These are phyloP conservation scores for Poeciliopsis gracilis DNA, from an alignment of 2,797 vertebrate genomes.

Conservation along the genomic window DNA sequence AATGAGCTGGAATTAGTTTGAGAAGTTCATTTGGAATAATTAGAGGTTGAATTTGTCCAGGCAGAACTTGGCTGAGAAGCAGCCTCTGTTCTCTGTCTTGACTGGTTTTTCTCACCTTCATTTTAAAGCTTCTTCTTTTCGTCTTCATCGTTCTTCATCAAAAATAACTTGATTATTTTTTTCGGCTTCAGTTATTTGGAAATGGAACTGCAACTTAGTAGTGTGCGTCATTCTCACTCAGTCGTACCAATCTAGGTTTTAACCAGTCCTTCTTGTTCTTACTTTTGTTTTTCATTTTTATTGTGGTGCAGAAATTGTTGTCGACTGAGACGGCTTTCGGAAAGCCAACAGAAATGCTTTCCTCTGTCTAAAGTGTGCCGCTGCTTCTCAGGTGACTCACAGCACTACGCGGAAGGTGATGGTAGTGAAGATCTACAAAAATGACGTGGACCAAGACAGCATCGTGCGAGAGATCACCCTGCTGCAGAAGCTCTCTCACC, in stretches of 20 bases:
- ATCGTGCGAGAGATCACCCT: conserved; percentile 90
- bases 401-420: conserved; percentile 82
- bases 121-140: neutral
- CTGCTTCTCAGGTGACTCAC: conserved; percentile 81
- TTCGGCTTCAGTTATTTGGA: neutral
- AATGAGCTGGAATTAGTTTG: conserved; percentile 40
- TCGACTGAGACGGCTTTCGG: neutral
- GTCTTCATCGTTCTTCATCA: neutral
- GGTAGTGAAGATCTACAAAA: conserved; percentile 94
- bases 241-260: neutral
- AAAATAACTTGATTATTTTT: neutral
- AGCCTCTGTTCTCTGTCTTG: neutral
- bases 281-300: neutral
- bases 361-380: neutral
- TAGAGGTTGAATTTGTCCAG: neutral
- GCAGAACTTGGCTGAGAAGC: neutral
- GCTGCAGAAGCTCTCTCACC: conserved; percentile 90
- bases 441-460: conserved; percentile 88
- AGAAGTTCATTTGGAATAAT: conserved; percentile 1
- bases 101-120: neutral
- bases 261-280: neutral
- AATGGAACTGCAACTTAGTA: neutral
- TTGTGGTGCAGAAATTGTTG: neutral
- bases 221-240: neutral
- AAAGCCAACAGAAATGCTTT: too few relatives aligned